Conservation (phyloP, 2,797 vertebrate genomes). For the Cyclura pinguis region DNA sequence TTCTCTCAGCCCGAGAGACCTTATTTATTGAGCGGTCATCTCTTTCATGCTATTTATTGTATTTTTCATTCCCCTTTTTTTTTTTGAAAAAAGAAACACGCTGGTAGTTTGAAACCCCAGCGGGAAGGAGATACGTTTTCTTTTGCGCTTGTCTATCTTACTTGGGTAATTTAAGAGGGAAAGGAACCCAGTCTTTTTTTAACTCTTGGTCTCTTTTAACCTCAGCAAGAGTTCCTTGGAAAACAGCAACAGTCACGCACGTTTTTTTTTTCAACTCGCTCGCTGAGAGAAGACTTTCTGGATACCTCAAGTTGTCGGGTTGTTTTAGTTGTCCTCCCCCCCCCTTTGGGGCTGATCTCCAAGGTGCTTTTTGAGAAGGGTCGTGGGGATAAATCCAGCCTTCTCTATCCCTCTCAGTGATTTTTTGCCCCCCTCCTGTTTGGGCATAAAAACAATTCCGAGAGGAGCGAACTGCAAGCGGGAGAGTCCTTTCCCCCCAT, state of each 20-base stretch:
- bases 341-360: background rate
- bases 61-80: too few relatives aligned
- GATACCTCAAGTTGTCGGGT: background rate
- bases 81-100: too few relatives aligned
- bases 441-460: background rate
- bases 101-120: too few relatives aligned
- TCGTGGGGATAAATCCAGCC: conserved; percentile 8
- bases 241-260: background rate
- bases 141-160: background rate
- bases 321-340: too few relatives aligned
- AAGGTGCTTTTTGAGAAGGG: conserved; percentile 28
- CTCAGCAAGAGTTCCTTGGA: conserved; percentile 33
- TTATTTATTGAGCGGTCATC: too few relatives aligned
- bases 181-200: background rate
- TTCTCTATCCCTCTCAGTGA: background rate
- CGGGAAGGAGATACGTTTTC: too few relatives aligned
- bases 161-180: conserved; percentile 36
- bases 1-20: too few relatives aligned
- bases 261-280: conserved; percentile 8
- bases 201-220: background rate
- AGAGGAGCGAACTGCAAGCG: background rate
- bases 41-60: too few relatives aligned
- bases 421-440: background rate
- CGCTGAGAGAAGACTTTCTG: conserved; percentile 13
- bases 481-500: background rate